Percentiles rank a stretch among this genome's conserved stretches.
Evolutionary conservation across 2,113 vertebrate species (phyloP).

Genomic region (human): DNA sequence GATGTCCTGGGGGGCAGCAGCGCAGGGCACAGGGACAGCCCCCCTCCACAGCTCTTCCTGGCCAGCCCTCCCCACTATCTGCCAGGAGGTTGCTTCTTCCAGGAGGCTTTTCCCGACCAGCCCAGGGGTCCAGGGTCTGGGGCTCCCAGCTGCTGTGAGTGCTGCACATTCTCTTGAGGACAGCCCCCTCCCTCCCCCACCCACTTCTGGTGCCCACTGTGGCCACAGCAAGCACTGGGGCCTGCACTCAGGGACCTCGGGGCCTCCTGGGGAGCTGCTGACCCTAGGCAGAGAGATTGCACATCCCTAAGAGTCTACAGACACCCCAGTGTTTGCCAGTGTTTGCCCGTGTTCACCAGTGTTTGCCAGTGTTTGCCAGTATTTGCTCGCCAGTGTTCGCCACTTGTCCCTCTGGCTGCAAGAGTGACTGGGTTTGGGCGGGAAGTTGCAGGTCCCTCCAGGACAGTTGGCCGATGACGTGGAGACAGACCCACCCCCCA

Average conservation of each 20-base stretch:
- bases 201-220: background rate
- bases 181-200: background rate
- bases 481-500: background rate
- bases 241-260: background rate
- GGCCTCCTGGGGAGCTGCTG: background rate
- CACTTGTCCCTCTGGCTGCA: background rate
- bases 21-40: background rate
- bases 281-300: background rate
- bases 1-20: accelerated
- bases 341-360: background rate
- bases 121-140: background rate
- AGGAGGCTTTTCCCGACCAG: background rate
- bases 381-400: background rate
- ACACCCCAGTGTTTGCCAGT: background rate
- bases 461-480: background rate
- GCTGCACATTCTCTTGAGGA: background rate
- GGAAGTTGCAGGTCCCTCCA: background rate
- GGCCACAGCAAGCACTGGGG: background rate
- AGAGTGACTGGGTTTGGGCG: background rate
- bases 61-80: too few species aligned
- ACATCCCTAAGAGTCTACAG: background rate
- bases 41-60: background rate
- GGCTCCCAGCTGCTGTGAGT: background rate
- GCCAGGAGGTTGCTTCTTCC: background rate
- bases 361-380: background rate